Conservation (phyloP, 2,797 vertebrate genomes). For the Astyanax mexicanus region DNA sequence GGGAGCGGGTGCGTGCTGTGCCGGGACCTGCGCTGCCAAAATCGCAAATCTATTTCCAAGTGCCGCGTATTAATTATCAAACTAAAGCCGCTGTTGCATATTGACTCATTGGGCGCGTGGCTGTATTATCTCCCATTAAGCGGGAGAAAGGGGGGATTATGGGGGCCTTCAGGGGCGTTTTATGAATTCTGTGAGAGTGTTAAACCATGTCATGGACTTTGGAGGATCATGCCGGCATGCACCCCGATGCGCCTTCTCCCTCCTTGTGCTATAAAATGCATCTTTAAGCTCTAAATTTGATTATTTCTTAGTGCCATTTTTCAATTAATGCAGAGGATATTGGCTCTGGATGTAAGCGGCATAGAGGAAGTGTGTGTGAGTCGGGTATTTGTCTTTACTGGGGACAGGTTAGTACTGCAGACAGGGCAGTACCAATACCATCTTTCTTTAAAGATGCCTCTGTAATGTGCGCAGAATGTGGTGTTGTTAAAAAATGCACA, state of each 20-base stretch:
- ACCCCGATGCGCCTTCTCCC: constrained; percentile 30
- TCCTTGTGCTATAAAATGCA: constrained; percentile 57
- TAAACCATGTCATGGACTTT: constrained; percentile 78
- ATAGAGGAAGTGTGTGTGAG: constrained; percentile 2
- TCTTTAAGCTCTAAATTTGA: constrained; percentile 80
- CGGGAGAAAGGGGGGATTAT: constrained; percentile 76
- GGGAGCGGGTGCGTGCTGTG: constrained; percentile 43
- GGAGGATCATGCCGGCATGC: constrained; percentile 67
- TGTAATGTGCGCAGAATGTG: too few species aligned
- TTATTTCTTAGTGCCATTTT: constrained; percentile 74
- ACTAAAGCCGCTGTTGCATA: constrained; percentile 81
- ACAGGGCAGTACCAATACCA: too few species aligned
- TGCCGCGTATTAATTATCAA: constrained; percentile 81
- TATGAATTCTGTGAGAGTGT: constrained; percentile 76
- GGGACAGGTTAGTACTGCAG: too few species aligned
- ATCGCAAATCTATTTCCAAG: constrained; percentile 82
- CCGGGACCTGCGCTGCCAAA: constrained; percentile 72
- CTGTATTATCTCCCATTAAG: constrained; percentile 83
- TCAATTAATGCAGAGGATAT: constrained; percentile 71
- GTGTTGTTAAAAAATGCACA: too few species aligned
- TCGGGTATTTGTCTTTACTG: constrained; percentile 10
- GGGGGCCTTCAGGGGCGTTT: constrained; percentile 76
- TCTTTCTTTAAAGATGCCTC: too few species aligned
- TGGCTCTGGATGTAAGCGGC: constrained; percentile 34
- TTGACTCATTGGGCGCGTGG: constrained; percentile 78